Evolutionary conservation across 2,797 vertebrate species (phyloP).

Genomic region (Cyclopterus lumpus): DNA sequence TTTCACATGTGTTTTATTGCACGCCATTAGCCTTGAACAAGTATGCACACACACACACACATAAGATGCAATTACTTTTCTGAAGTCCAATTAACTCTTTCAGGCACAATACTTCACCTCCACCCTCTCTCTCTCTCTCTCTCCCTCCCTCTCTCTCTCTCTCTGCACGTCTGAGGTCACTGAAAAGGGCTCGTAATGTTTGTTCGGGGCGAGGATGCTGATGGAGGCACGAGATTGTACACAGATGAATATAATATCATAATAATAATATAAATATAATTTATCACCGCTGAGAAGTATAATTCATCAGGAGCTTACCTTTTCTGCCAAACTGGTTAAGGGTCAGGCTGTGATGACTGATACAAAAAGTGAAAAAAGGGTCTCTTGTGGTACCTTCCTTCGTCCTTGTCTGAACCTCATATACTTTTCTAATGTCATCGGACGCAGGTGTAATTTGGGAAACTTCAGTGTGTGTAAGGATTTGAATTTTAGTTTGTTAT

Average conservation of each 20-base stretch:
- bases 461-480: neutral
- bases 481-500: constrained; percentile 2
- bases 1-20: constrained; percentile 27
- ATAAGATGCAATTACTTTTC: constrained; percentile 1
- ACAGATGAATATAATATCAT: too few species aligned
- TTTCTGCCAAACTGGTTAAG: constrained; percentile 61
- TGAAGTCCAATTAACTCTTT: constrained; percentile 33
- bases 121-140: neutral
- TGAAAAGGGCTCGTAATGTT: constrained; percentile 40
- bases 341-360: constrained; percentile 60
- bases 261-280: too few species aligned
- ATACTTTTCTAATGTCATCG: neutral
- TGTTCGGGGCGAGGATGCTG: constrained; percentile 39
- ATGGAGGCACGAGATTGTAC: constrained; percentile 55
- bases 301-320: constrained; percentile 71
- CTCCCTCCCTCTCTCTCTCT: neutral
- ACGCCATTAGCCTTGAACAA: constrained; percentile 1
- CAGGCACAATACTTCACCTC: neutral
- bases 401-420: constrained; percentile 9
- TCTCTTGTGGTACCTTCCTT: neutral
- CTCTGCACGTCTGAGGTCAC: constrained; percentile 46
- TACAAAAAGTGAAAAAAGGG: constrained; percentile 18
- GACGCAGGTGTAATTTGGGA: neutral
- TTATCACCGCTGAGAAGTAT: constrained; percentile 38
- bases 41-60: neutral